Percentiles rank a stretch among this genome's conserved stretches.
These are phyloP conservation scores for Acrocephalus kingi DNA, from an alignment of 2,113 vertebrate genomes.

Conservation along the genomic window DNA sequence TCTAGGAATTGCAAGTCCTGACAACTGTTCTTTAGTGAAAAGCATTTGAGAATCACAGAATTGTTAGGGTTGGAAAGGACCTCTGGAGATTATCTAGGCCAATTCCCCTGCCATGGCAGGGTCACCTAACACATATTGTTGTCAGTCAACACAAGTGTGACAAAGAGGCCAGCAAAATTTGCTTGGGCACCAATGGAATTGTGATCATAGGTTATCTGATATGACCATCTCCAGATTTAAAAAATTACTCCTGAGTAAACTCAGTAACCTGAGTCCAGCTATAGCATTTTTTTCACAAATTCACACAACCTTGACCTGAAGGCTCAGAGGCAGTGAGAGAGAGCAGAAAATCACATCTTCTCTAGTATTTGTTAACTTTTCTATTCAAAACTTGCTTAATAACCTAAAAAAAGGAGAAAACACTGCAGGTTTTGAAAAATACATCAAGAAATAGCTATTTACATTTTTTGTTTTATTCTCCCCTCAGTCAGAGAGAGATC, in stretches of 20 bases:
- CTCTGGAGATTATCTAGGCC: background rate
- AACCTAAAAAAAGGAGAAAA: background rate
- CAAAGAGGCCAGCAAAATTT: background rate
- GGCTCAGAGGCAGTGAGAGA: fast-evolving
- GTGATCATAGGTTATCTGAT: background rate
- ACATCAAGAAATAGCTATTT: background rate
- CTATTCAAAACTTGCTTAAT: background rate
- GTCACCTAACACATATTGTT: background rate
- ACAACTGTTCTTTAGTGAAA: background rate
- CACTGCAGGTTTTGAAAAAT: background rate
- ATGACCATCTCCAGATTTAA: background rate
- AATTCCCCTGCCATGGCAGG: background rate
- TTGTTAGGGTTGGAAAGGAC: background rate
- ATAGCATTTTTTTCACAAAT: background rate
- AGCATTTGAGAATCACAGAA: background rate
- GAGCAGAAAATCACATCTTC: fast-evolving
- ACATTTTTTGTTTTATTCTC: background rate
- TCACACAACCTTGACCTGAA: background rate
- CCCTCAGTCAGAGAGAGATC: background rate
- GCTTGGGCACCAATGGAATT: fast-evolving
- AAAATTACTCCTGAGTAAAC: background rate
- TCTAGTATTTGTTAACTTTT: background rate
- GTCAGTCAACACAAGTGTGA: background rate
- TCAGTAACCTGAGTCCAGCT: background rate
- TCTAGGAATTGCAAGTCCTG: background rate